These are phyloP conservation scores for Agrypnia vestita DNA, from an alignment of 1,140 invertebrate species.

Conservation along the genomic window DNA sequence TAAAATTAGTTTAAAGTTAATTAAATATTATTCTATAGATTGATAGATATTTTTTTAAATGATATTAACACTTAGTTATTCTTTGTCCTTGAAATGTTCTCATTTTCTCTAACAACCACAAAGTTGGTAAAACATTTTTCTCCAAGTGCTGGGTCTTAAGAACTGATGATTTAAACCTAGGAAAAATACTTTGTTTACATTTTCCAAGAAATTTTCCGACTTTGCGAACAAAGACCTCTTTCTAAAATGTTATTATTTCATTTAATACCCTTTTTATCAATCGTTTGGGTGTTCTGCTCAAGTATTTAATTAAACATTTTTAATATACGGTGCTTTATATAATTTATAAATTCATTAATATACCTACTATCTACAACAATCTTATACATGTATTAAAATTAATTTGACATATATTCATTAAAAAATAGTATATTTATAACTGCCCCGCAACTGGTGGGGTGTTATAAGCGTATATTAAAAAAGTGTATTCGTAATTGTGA, in stretches of 20 bases:
- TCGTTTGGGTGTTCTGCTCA: conserved; percentile 36
- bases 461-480: not conserved
- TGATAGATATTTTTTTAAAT: no score
- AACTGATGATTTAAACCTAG: not conserved
- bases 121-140: not conserved
- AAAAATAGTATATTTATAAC: no score
- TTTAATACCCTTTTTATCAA: conserved; percentile 50
- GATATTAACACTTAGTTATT: no score
- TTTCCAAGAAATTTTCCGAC: conserved; percentile 45
- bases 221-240: conserved; percentile 52
- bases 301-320: conserved; percentile 49
- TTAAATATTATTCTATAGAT: no score
- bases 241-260: conserved; percentile 57
- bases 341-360: no score
- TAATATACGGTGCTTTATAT: not conserved
- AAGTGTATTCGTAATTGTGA: no score
- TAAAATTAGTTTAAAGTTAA: no score
- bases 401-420: no score
- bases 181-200: conserved; percentile 54
- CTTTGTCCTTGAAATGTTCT: not conserved
- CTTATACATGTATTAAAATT: no score
- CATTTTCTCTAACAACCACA: not conserved
- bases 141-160: conserved; percentile 2
- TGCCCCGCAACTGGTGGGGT: no score
- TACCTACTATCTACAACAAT: no score